Conservation (phyloP, 2,113 vertebrate species). For the Stigmatopora argus region DNA sequence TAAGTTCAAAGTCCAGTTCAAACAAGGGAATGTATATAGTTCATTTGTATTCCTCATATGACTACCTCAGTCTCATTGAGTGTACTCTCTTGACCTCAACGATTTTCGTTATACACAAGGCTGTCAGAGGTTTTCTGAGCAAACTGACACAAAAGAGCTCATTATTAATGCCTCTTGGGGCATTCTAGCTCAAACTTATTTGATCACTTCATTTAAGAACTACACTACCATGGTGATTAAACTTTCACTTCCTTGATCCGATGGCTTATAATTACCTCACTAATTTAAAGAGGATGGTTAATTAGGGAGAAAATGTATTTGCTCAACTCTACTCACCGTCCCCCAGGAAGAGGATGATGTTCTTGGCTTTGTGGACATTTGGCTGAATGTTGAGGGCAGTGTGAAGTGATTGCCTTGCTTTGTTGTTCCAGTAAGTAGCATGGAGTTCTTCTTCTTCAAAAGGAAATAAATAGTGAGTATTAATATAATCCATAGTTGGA, state of each 20-base stretch:
- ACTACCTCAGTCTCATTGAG: too few species aligned
- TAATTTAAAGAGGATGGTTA: background rate
- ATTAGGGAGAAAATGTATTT: background rate
- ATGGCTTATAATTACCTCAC: slow-evolving; percentile 5
- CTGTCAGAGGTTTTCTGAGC: background rate
- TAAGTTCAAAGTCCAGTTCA: too few species aligned
- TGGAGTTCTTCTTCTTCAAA: slow-evolving; percentile 60
- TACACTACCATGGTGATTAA: slow-evolving; percentile 2
- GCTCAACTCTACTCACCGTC: slow-evolving; percentile 69
- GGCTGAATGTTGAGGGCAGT: slow-evolving; percentile 57
- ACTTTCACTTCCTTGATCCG: background rate
- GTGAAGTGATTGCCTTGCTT: slow-evolving; percentile 56
- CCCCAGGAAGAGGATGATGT: slow-evolving; percentile 75
- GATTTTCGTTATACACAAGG: background rate
- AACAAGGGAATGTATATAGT: too few species aligned
- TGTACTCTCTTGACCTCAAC: background rate
- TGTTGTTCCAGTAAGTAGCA: slow-evolving; percentile 70
- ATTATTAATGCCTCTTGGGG: slow-evolving; percentile 1
- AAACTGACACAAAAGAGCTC: background rate
- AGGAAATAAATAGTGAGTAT: slow-evolving; percentile 1
- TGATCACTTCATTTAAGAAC: background rate
- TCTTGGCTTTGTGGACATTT: slow-evolving; percentile 63
- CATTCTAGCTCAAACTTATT: slow-evolving; percentile 1
- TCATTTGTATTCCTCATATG: too few species aligned
- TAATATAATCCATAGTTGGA: background rate